phyloP scores from a whole-genome alignment of 1,140 invertebrate genomes.

The Protaetia brevitarsis region DNA sequence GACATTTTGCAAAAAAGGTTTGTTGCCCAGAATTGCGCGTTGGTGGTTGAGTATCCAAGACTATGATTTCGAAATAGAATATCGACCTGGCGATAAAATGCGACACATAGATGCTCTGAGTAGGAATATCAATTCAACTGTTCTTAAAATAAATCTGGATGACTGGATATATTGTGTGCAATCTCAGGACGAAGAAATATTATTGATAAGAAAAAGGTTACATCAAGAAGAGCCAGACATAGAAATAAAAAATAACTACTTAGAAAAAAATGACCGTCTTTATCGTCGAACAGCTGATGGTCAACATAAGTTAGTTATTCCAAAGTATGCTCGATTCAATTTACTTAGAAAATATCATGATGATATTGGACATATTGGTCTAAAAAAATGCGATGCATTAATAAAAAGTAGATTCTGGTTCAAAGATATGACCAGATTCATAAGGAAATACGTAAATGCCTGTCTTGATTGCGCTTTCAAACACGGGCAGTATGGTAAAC shows the following conservation, averaged over 20 bases:
- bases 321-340: constrained; percentile 21
- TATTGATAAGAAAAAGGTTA: too few relatives aligned
- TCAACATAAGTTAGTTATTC: constrained; percentile 20
- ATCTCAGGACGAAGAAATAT: too few relatives aligned
- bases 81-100: constrained; percentile 35
- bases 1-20: constrained; percentile 35
- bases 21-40: constrained; percentile 36
- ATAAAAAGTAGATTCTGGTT: constrained; percentile 21
- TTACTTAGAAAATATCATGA: constrained; percentile 29
- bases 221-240: too few relatives aligned
- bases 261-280: not conserved
- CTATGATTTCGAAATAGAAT: constrained; percentile 38
- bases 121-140: too few relatives aligned
- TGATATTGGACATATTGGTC: constrained; percentile 26
- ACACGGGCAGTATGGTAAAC: constrained; percentile 24
- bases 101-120: constrained; percentile 38
- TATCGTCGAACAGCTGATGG: not conserved
- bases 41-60: constrained; percentile 43
- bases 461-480: constrained; percentile 27
- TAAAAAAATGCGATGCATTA: constrained; percentile 14
- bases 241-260: too few relatives aligned
- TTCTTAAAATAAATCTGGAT: too few relatives aligned
- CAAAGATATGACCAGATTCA: constrained; percentile 18
- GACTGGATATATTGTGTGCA: too few relatives aligned
- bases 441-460: constrained; percentile 1